These are phyloP conservation scores for Lucinisca nassula DNA, from an alignment of 2,888 invertebrate species.

Conservation along the genomic window DNA sequence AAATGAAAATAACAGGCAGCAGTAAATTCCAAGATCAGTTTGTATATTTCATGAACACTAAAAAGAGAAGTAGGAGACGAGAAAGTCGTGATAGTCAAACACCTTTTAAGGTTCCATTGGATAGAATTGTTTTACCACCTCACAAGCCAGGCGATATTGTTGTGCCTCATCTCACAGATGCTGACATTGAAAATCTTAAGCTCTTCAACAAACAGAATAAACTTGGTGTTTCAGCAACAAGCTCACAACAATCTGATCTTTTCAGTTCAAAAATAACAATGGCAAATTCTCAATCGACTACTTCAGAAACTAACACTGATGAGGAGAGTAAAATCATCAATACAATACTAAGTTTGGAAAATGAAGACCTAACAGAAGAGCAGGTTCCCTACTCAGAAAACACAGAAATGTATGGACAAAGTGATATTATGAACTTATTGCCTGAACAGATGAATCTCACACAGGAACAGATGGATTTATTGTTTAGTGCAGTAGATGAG, in stretches of 20 bases:
- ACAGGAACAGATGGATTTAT: constrained; percentile 80
- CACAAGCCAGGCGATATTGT: constrained; percentile 81
- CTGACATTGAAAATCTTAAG: constrained; percentile 82
- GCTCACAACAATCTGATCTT: background rate
- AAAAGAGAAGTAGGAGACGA: constrained; percentile 80
- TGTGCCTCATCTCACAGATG: constrained; percentile 84
- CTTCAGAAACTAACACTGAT: constrained; percentile 58
- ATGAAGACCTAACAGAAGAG: constrained; percentile 14
- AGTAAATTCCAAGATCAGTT: constrained; percentile 86
- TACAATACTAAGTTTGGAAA: constrained; percentile 83
- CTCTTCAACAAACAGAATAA: constrained; percentile 54
- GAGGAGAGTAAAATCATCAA: constrained; percentile 83
- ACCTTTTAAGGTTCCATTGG: constrained; percentile 50
- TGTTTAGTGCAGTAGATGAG: constrained; percentile 81
- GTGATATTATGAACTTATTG: constrained; percentile 62
- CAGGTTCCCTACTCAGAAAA: constrained; percentile 54
- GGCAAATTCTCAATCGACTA: constrained; percentile 4
- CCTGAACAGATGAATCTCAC: constrained; percentile 80
- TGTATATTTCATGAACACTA: constrained; percentile 87
- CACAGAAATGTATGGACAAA: constrained; percentile 60
- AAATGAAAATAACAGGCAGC: constrained; percentile 86
- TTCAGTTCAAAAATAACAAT: constrained; percentile 13
- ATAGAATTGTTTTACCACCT: constrained; percentile 79
- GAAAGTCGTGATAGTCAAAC: constrained; percentile 74
- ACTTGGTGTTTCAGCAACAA: background rate